These are phyloP conservation scores for Hyles vespertilio DNA, from an alignment of 1,140 invertebrate genomes.

Conservation along the genomic window DNA sequence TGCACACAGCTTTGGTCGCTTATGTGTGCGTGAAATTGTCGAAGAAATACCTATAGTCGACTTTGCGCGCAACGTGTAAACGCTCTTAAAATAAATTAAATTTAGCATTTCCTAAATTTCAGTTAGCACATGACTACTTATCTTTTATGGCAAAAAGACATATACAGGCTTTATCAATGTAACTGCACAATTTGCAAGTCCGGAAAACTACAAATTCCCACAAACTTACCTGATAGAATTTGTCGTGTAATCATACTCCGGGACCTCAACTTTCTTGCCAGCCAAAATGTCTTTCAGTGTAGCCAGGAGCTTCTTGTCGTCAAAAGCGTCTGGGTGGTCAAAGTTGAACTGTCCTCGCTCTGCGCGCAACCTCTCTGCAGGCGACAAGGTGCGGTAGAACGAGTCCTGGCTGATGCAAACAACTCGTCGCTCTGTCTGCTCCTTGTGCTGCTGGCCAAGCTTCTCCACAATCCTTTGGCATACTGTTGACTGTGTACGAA, in stretches of 20 bases:
- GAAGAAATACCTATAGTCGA: too few species aligned
- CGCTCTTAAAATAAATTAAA: too few species aligned
- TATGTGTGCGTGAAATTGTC: too few species aligned
- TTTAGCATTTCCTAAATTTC: too few species aligned
- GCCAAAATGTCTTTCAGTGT: slow-evolving; percentile 88
- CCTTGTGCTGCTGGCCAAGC: slow-evolving; percentile 92
- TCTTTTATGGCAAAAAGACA: too few species aligned
- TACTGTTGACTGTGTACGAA: slow-evolving; percentile 88
- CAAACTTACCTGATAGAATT: slow-evolving; percentile 58
- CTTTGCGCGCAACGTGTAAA: too few species aligned
- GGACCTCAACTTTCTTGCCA: slow-evolving; percentile 90
- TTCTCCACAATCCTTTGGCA: slow-evolving; percentile 97
- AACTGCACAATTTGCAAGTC: too few species aligned
- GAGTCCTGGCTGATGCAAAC: slow-evolving; percentile 97
- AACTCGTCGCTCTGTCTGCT: slow-evolving; percentile 92
- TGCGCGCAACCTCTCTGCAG: slow-evolving; percentile 89
- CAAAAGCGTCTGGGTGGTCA: slow-evolving; percentile 97
- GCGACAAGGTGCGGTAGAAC: slow-evolving; percentile 93
- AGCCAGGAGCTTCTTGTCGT: slow-evolving; percentile 88
- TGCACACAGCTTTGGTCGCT: too few species aligned
- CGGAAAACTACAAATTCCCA: too few species aligned
- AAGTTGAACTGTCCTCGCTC: slow-evolving; percentile 96
- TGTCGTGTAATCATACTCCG: slow-evolving; percentile 92
- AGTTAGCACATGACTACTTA: too few species aligned
- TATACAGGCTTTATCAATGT: too few species aligned